Evolutionary conservation across 2,888 invertebrate genomes (phyloP).

Genomic region (Ophioninae sp.): DNA sequence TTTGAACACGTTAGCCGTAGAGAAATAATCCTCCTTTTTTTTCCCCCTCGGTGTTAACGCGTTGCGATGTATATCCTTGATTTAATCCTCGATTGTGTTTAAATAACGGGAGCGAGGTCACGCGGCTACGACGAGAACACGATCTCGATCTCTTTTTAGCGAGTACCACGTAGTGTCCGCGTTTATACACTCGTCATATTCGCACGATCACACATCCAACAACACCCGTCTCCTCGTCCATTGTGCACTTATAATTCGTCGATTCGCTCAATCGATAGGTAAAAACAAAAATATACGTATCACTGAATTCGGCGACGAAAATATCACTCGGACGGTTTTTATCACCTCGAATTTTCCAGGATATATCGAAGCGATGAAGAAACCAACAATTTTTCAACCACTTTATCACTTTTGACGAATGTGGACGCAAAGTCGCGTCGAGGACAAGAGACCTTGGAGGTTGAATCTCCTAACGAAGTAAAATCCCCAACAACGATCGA

Average conservation of each 20-base stretch:
- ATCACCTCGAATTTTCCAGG: neutral
- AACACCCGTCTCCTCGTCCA: neutral
- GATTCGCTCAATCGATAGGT: constrained; percentile 5
- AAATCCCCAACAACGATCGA: constrained; percentile 10
- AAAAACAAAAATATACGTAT: constrained; percentile 26
- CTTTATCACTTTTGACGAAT: constrained; percentile 37
- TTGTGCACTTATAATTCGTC: constrained; percentile 29
- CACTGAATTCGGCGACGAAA: constrained; percentile 17
- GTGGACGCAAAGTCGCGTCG: constrained; percentile 9
- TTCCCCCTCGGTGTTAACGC: neutral
- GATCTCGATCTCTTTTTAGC: constrained; percentile 50
- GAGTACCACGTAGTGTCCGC: constrained; percentile 26
- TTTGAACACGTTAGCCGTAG: constrained; percentile 32
- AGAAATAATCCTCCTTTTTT: constrained; percentile 55
- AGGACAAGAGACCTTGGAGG: constrained; percentile 59
- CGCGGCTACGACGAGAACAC: constrained; percentile 42
- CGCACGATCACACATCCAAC: constrained; percentile 22
- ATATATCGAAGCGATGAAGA: neutral
- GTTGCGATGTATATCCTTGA: constrained; percentile 51
- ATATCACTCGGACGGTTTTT: constrained; percentile 15
- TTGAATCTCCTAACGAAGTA: constrained; percentile 14
- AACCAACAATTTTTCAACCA: neutral
- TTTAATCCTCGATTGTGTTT: constrained; percentile 62
- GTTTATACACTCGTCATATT: constrained; percentile 10
- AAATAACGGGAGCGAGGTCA: constrained; percentile 64